Evolutionary conservation across 2,797 vertebrate species (phyloP).

Genomic region (Paedocypris micromegethes): DNA sequence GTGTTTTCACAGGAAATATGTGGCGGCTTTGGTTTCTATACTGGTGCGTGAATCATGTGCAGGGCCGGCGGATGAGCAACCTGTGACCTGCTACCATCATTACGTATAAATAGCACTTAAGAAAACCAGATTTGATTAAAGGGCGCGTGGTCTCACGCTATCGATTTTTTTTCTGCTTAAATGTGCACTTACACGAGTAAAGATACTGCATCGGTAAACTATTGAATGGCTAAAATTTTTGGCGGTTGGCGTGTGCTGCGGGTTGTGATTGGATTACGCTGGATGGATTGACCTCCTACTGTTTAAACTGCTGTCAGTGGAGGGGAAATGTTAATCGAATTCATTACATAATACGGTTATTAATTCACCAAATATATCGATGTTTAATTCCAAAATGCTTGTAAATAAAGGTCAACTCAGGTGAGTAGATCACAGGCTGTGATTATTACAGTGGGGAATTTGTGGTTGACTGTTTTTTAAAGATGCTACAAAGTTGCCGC

Average conservation of each 20-base stretch:
- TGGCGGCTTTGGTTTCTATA: slow-evolving; percentile 53
- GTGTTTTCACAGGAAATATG: slow-evolving; percentile 53
- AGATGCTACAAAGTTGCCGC: no score
- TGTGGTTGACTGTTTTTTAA: no score
- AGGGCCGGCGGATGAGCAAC: slow-evolving; percentile 49
- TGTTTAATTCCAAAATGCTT: no score
- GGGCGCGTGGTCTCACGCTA: background rate
- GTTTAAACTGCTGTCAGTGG: no score
- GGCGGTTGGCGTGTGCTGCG: background rate
- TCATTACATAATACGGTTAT: no score
- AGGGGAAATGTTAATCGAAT: no score
- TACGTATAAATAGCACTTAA: slow-evolving; percentile 40
- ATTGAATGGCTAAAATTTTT: background rate
- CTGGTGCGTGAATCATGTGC: slow-evolving; percentile 53
- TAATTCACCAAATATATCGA: no score
- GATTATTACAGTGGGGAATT: no score
- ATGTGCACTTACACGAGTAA: slow-evolving; percentile 4
- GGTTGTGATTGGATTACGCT: background rate
- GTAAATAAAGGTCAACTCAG: no score
- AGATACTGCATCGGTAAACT: background rate
- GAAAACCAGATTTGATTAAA: slow-evolving; percentile 35
- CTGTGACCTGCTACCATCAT: slow-evolving; percentile 36
- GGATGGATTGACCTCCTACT: background rate
- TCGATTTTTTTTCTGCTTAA: slow-evolving; percentile 3
- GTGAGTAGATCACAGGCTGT: no score